These are phyloP conservation scores for Acanthochromis polyacanthus DNA, from an alignment of 2,113 vertebrate species.

Conservation along the genomic window DNA sequence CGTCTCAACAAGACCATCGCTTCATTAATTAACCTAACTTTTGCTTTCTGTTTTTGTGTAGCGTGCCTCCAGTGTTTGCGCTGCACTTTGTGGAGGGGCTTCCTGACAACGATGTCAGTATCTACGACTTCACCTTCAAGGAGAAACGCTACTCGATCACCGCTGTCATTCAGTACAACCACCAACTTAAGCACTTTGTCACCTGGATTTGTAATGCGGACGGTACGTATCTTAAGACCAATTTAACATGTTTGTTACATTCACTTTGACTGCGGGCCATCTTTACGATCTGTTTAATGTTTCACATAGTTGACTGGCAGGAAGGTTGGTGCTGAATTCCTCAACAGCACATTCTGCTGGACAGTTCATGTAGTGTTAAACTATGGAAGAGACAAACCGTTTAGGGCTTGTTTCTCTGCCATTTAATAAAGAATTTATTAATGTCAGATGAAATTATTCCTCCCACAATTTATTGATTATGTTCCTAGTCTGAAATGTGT, in stretches of 20 bases:
- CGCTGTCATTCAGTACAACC: conserved; percentile 88
- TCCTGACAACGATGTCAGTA: conserved; percentile 83
- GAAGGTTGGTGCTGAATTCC: background rate
- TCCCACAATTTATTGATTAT: too few species aligned
- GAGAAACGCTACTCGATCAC: conserved; percentile 84
- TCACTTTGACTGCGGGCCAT: background rate
- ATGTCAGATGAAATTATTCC: too few species aligned
- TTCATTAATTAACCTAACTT: background rate
- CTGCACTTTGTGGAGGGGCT: conserved; percentile 94
- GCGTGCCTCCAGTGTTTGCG: conserved; percentile 88
- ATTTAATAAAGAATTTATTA: background rate
- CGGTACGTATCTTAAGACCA: conserved; percentile 82
- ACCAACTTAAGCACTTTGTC: conserved; percentile 88
- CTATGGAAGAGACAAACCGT: background rate
- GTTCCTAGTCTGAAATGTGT: too few species aligned
- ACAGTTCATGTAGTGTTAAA: conserved; percentile 30
- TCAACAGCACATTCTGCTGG: conserved; percentile 68
- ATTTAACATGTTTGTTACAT: background rate
- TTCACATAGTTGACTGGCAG: background rate
- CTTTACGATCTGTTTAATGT: background rate
- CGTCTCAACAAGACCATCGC: background rate
- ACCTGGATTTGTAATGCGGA: conserved; percentile 88
- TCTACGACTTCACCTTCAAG: conserved; percentile 87
- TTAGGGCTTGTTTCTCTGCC: background rate
- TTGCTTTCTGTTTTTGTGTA: conserved; percentile 67